Conservation (phyloP, 2,888 invertebrate species). For the Lasioglossum villosulum region DNA sequence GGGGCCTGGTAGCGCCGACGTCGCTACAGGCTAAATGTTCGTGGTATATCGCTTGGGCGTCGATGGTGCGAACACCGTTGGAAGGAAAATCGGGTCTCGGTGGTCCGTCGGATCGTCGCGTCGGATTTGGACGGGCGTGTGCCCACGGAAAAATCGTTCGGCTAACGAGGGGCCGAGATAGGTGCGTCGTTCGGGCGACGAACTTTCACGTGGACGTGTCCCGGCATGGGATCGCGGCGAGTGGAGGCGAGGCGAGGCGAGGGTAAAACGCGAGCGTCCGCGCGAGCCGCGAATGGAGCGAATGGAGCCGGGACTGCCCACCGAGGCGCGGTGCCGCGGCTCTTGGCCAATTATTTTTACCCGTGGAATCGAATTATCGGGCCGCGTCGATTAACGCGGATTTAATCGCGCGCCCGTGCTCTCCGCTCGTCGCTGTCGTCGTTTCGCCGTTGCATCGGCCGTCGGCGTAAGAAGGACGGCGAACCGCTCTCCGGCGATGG, state of each 20-base stretch:
- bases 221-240: slow-evolving; percentile 27
- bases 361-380: slow-evolving; percentile 75
- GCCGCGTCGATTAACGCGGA: slow-evolving; percentile 79
- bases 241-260: neutral
- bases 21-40: neutral
- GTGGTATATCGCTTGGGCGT: neutral
- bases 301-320: slow-evolving; percentile 51
- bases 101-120: neutral
- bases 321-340: slow-evolving; percentile 51
- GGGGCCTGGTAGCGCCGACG: too few species aligned
- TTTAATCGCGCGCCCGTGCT: slow-evolving; percentile 77
- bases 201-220: slow-evolving; percentile 54
- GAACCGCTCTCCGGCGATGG: neutral
- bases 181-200: slow-evolving; percentile 17
- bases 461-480: slow-evolving; percentile 16
- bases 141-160: slow-evolving; percentile 27
- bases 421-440: slow-evolving; percentile 40
- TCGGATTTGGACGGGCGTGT: slow-evolving; percentile 27
- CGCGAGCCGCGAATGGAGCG: slow-evolving; percentile 47
- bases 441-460: slow-evolving; percentile 30
- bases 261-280: slow-evolving; percentile 16
- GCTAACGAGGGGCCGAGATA: neutral
- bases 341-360: slow-evolving; percentile 77
- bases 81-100: neutral
- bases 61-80: neutral